phyloP scores from a whole-genome alignment of 2,888 invertebrate species.

The Sesamia inferens region DNA sequence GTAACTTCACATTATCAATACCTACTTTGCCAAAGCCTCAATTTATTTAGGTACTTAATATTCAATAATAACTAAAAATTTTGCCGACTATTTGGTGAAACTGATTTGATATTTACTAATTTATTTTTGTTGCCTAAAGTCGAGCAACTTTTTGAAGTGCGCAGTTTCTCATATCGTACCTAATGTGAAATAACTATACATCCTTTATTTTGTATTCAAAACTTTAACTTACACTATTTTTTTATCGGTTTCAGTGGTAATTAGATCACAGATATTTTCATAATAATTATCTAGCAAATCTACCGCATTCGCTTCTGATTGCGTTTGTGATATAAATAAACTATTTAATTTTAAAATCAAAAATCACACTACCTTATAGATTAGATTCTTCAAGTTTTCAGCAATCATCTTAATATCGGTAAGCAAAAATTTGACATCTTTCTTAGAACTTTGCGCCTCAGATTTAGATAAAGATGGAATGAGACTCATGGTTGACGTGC shows the following conservation, averaged over 20 bases:
- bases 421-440: constrained; percentile 72
- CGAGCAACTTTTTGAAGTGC: not conserved
- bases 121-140: not conserved
- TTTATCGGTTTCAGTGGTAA: no score
- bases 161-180: no score
- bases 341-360: not conserved
- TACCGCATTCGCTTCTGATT: no score
- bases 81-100: no score
- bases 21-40: no score
- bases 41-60: not conserved
- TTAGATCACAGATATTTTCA: no score
- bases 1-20: no score
- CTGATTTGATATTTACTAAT: not conserved
- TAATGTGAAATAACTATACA: no score
- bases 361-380: constrained; percentile 69
- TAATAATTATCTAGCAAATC: no score
- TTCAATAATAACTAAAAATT: not conserved
- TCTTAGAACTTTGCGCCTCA: constrained; percentile 62
- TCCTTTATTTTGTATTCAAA: not conserved
- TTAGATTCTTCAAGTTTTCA: constrained; percentile 69
- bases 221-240: no score
- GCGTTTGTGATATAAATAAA: not conserved
- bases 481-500: constrained; percentile 58
- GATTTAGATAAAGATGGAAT: constrained; percentile 40
- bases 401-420: constrained; percentile 68